phyloP scores from a whole-genome alignment of 2,888 invertebrate species.

The Darwinula stevensoni region DNA sequence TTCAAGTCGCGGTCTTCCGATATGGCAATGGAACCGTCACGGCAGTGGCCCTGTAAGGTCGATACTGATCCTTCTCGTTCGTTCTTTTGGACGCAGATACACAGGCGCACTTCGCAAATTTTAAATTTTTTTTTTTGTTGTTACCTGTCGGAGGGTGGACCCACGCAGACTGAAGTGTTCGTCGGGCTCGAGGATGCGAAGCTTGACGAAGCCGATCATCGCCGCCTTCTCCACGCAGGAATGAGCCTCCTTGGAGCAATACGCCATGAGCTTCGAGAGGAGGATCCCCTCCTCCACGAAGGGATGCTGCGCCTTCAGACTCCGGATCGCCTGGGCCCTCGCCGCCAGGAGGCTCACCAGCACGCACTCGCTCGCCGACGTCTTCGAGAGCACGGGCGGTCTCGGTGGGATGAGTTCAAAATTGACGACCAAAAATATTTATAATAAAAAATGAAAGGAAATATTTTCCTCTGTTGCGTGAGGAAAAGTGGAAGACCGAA shows the following conservation, averaged over 20 bases:
- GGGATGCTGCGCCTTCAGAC: conserved; percentile 51
- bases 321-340: conserved; percentile 54
- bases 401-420: too few species aligned
- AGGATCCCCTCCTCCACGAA: conserved; percentile 66
- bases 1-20: too few species aligned
- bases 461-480: not conserved
- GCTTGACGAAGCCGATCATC: conserved; percentile 72
- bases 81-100: too few species aligned
- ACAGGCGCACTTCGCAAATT: too few species aligned
- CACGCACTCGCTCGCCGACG: conserved; percentile 83
- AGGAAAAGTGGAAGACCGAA: not conserved
- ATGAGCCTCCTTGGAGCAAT: conserved; percentile 61
- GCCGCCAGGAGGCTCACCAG: conserved; percentile 76
- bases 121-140: too few species aligned
- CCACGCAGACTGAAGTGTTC: conserved; percentile 50
- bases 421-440: too few species aligned
- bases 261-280: conserved; percentile 67
- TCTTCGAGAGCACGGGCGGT: conserved; percentile 23
- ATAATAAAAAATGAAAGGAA: too few species aligned
- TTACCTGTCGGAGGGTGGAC: conserved; percentile 41
- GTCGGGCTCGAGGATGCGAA: conserved; percentile 63
- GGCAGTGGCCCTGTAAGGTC: too few species aligned
- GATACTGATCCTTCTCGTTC: too few species aligned
- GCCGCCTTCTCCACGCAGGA: conserved; percentile 78
- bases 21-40: too few species aligned